Percentiles rank a stretch among this genome's conserved stretches.
Evolutionary conservation across 2,113 vertebrate species (phyloP).

Genomic region (Colinus virginianus): DNA sequence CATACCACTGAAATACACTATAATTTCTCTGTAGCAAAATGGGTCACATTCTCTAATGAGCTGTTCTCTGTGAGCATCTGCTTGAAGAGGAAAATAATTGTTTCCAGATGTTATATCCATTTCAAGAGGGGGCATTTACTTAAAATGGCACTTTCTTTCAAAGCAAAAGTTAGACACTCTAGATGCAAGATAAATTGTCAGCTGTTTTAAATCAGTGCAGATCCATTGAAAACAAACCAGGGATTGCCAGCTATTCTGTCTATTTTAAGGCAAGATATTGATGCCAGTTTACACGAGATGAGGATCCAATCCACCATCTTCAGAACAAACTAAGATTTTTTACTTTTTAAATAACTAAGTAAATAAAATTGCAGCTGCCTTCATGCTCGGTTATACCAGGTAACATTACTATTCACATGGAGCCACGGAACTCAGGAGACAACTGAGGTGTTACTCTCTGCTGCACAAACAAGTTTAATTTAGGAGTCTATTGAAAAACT

Average conservation of each 20-base stretch:
- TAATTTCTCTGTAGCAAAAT: conserved; percentile 77
- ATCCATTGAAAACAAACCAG: conserved; percentile 44
- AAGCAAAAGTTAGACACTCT: conserved; percentile 49
- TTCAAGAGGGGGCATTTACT: conserved; percentile 56
- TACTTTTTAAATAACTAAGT: not conserved
- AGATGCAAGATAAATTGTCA: conserved; percentile 35
- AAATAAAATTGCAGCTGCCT: not conserved
- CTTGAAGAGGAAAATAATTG: conserved; percentile 77
- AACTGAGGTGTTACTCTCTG: not conserved
- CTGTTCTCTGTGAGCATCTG: conserved; percentile 68
- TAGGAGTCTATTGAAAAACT: not conserved
- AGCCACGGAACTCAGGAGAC: not conserved
- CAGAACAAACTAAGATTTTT: not conserved
- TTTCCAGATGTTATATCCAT: conserved; percentile 77
- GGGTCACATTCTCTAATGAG: conserved; percentile 74
- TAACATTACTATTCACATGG: not conserved
- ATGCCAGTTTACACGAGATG: not conserved
- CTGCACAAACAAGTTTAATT: not conserved
- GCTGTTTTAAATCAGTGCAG: conserved; percentile 62
- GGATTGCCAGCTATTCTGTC: conserved; percentile 21
- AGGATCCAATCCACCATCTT: not conserved
- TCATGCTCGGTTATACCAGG: not conserved
- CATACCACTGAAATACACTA: conserved; percentile 54
- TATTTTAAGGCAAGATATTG: conserved; percentile 26
- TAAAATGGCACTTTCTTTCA: conserved; percentile 73